phyloP scores from a whole-genome alignment of 2,888 invertebrate species.

The Mylabris sibirica region DNA sequence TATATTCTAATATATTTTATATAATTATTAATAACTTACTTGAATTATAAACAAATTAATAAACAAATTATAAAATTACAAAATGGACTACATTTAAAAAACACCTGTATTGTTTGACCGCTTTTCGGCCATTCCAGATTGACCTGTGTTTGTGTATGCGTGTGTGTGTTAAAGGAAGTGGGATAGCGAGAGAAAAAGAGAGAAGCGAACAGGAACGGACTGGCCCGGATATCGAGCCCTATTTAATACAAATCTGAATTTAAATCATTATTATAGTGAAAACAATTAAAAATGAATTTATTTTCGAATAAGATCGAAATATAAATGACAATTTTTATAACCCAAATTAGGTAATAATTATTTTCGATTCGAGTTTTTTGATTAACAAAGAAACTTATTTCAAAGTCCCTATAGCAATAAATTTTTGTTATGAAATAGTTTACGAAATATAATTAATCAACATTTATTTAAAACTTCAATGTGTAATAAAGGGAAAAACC shows the following conservation, averaged over 20 bases:
- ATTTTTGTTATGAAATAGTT: background rate
- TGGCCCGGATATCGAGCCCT: constrained; percentile 34
- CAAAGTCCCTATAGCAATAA: background rate
- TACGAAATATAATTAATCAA: background rate
- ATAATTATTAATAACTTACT: constrained; percentile 37
- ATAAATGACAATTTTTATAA: no score
- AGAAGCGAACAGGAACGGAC: constrained; percentile 49
- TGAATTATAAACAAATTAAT: constrained; percentile 35
- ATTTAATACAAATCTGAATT: background rate
- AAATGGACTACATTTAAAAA: constrained; percentile 59
- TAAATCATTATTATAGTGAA: no score
- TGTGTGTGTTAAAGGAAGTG: constrained; percentile 60
- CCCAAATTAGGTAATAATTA: no score
- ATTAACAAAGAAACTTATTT: background rate
- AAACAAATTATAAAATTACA: constrained; percentile 46
- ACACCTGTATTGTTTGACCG: constrained; percentile 63
- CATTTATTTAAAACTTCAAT: background rate
- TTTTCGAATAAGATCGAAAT: background rate
- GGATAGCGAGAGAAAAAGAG: constrained; percentile 44
- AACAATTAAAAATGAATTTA: background rate
- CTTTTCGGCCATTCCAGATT: constrained; percentile 63
- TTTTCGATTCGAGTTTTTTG: no score
- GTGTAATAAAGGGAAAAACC: background rate
- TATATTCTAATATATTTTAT: background rate
- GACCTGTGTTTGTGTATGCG: constrained; percentile 45